Evolutionary conservation across 1,140 invertebrate genomes (phyloP), one percentile per base, ranked within the genome.

Genomic region (Sitophilus oryzae): DNA sequence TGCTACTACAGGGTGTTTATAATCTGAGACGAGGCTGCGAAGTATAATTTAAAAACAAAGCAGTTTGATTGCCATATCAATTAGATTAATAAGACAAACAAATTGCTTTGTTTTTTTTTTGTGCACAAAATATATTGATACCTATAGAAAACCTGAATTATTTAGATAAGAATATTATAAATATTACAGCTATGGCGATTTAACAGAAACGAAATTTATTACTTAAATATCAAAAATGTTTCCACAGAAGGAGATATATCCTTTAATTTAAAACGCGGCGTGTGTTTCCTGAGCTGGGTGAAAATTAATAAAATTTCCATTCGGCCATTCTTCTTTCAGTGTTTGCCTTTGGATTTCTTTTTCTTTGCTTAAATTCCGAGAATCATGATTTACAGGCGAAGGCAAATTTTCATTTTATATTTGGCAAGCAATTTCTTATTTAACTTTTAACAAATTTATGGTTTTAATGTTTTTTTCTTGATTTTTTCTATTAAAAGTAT

Each of bases 351-450:
- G 21, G 46, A 23, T 48, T 48, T 37, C 30, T 48, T 48, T 30
- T 34, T 30, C 20, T 48, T 36, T 38, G 18, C 30, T 15, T 42
- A 42, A 42, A 42, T n/a, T 19, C 40, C 16, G 30, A 37, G 46
- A 48, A 48, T 30, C 35, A 48, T 48, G 35, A 37, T 48, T 48
- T 48, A 48, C 30, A 34, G 11, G 14, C 46, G 14, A 48, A 34
- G 14, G 46, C 46, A 37, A 48, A 48, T 48, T 48, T 48, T 48
- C 46, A 48, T 48, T 48, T 48, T 37, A 48, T 23, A 30, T 48
- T 48, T 48, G 46, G 35, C 46, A 48, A 30, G 46, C 46, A 48
- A 48, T 48, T 48, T 36, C 46, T 48, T 48, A 48, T 36, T 48
- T 48, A 48, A 35, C 46, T 8, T 37, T 30, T 22, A 23, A 37